These are phyloP conservation scores for Ailurus styani DNA, from an alignment of 2,113 vertebrate species.

Conservation along the genomic window DNA sequence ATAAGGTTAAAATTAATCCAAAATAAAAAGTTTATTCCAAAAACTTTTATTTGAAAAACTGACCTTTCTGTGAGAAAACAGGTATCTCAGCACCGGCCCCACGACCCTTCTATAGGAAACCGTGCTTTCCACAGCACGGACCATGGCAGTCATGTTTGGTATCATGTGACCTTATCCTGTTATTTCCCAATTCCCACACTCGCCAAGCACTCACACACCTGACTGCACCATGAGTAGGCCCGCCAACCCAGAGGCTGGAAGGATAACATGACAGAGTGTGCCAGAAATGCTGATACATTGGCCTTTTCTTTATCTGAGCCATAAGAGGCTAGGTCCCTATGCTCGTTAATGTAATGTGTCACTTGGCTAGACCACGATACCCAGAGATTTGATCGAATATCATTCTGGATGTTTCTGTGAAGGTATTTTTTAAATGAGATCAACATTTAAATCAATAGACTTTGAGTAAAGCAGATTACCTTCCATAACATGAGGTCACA, in stretches of 20 bases:
- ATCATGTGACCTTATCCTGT: not conserved
- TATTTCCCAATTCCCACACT: not conserved
- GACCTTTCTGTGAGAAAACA: not conserved
- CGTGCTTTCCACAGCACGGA: not conserved
- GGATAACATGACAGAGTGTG: not conserved
- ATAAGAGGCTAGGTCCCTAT: not conserved
- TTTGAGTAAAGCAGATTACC: not conserved
- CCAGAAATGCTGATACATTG: not conserved
- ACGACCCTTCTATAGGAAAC: not conserved
- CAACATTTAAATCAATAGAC: not conserved
- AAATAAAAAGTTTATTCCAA: not conserved
- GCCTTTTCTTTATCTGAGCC: not conserved
- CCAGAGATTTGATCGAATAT: not conserved
- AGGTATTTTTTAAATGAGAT: not conserved
- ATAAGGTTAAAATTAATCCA: not conserved
- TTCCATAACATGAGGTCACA: not conserved
- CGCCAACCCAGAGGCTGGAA: not conserved
- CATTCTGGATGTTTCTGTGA: slow-evolving; percentile 5
- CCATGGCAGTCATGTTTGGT: not conserved
- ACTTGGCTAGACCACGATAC: not conserved
- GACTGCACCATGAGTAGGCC: not conserved
- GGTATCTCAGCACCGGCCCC: not conserved
- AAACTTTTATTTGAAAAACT: not conserved
- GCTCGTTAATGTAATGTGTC: not conserved
- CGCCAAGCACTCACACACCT: not conserved